Evolutionary conservation across 2,113 vertebrate species (phyloP).

Genomic region (Zosterops japonicus): DNA sequence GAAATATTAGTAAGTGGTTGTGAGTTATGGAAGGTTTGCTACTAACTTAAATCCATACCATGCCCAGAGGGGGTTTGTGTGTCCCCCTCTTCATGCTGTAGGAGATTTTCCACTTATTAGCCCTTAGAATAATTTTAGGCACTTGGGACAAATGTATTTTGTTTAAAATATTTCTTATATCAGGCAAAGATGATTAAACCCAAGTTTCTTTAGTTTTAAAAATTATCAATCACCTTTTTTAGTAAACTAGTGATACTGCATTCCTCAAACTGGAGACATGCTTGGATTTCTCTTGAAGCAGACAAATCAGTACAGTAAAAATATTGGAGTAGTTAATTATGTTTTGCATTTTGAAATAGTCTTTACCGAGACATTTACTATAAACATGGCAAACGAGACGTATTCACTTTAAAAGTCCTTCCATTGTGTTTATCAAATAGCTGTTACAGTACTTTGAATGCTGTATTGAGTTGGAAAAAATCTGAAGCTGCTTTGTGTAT

Average conservation of each 20-base stretch:
- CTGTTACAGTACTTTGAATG: conserved; percentile 38
- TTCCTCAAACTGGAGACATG: background rate
- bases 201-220: background rate
- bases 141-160: background rate
- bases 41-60: background rate
- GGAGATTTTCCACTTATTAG: background rate
- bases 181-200: background rate
- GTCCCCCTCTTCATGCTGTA: background rate
- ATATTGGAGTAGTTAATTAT: background rate
- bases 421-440: conserved; percentile 57
- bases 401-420: conserved; percentile 33
- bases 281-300: background rate
- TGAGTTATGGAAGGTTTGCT: background rate
- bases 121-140: background rate
- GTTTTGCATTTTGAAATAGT: conserved; percentile 27
- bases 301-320: background rate
- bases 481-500: conserved; percentile 56
- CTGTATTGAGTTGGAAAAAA: conserved; percentile 47
- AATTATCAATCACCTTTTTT: background rate
- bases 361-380: conserved; percentile 27
- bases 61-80: background rate
- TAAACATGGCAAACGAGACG: background rate
- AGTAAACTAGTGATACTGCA: background rate
- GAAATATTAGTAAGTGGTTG: background rate
- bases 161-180: background rate